These are phyloP conservation scores for Pterostichus madidus DNA, from an alignment of 2,888 invertebrate genomes.

Conservation along the genomic window DNA sequence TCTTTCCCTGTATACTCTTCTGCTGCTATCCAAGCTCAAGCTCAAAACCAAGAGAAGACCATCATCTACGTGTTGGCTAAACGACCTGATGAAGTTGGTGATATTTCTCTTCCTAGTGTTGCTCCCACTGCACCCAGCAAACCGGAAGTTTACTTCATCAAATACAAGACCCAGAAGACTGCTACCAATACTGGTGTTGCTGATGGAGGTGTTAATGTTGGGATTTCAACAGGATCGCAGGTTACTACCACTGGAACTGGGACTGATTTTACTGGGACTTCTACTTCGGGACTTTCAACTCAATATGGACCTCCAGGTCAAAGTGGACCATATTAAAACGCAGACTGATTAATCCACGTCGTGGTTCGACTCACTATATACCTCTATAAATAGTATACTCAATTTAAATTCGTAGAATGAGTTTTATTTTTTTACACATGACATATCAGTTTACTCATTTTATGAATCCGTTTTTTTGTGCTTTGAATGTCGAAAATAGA, in stretches of 20 bases:
- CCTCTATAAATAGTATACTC: neutral
- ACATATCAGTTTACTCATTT: constrained; percentile 12
- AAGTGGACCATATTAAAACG: constrained; percentile 70
- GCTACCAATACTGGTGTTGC: constrained; percentile 66
- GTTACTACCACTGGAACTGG: constrained; percentile 47
- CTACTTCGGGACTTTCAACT: constrained; percentile 29
- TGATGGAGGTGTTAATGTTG: constrained; percentile 64
- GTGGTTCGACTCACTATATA: constrained; percentile 29
- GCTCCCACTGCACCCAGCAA: constrained; percentile 90
- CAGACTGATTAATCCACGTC: constrained; percentile 36
- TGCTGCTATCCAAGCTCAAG: constrained; percentile 71
- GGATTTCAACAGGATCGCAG: constrained; percentile 43
- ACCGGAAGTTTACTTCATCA: constrained; percentile 94
- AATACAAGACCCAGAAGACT: constrained; percentile 85
- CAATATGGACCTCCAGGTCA: constrained; percentile 69
- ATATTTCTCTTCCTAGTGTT: constrained; percentile 86
- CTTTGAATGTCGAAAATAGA: constrained; percentile 13
- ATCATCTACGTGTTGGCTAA: constrained; percentile 75
- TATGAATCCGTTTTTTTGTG: constrained; percentile 5
- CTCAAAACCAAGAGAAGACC: constrained; percentile 74
- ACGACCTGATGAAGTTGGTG: constrained; percentile 87
- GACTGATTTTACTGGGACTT: constrained; percentile 41
- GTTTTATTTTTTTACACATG: constrained; percentile 24
- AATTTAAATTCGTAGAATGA: neutral
- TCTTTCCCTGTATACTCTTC: constrained; percentile 70